Base-by-base conservation (phyloP, 2,888 invertebrate genomes). In the Ennomos quercinarius region DNA sequence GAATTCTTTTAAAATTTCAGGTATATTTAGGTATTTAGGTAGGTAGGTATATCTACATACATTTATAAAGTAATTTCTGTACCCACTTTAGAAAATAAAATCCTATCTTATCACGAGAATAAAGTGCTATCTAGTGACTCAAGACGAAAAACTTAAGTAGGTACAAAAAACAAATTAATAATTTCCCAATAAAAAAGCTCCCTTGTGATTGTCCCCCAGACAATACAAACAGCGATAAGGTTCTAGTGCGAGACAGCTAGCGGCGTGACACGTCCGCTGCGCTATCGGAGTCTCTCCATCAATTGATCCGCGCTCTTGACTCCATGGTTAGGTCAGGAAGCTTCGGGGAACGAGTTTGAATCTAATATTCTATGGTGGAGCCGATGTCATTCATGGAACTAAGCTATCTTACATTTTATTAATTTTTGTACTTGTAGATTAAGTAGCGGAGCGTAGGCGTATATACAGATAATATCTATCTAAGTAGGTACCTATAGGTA, bases 271-370 rank as follows among this genome's bases (percentile, higher is more conserved):
- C 91, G 91, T 91, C 79, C 84, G 74, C 61, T 69, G 63, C 61
- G 58, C 71, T 89, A 91, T 91, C 91, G 67, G 57, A 52, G 53
- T 62, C 86, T 82, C 90, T 91, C 87, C 88, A 92, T 92, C 91
- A 91, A 92, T 92, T 85, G 91, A 91, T 89, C 80, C 74, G 61
- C 67, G 65, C 76, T 76, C 80, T 71, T 76, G 63, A 48, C 77
- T 73, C 57, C 66, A 50, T 55, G 60, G 65, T 59, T 55, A 63
- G 57, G 59, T 61, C 67, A 65, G 34, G 49, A 35, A 35, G 49
- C 48, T 42, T 41, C 43, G 17, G 53, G 57, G 55, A 66, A 66
- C 63, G 58, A 27, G 37, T 57, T 44, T 44, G 37, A 38, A 46
- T 38, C 48, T 27, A n/a, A 40, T 47, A 39, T 46, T 36, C 17